phyloP scores from a whole-genome alignment of 1,140 invertebrate genomes.

The Caerostris darwini region DNA sequence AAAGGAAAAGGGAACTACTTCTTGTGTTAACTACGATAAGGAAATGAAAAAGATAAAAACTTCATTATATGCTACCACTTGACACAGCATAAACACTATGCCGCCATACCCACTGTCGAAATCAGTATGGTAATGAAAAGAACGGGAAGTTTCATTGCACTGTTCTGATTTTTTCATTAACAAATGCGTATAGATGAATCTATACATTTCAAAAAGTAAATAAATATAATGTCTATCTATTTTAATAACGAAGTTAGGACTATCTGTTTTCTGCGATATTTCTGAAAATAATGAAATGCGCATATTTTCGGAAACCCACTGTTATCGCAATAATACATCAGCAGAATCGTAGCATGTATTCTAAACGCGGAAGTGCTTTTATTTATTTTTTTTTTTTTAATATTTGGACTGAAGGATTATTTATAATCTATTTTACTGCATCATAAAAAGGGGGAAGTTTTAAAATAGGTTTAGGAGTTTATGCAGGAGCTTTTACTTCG shows the following conservation, averaged over 20 bases:
- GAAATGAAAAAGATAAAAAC: constrained; percentile 5
- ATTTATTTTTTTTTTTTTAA: not conserved
- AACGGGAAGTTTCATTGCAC: not conserved
- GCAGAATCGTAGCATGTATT: not conserved
- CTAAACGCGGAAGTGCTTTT: not conserved
- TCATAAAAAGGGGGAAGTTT: not conserved
- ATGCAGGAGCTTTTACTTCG: not conserved
- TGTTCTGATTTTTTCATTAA: not conserved
- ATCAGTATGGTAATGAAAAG: not conserved
- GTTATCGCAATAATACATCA: not conserved
- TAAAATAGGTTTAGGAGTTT: not conserved
- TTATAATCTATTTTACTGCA: constrained; percentile 22
- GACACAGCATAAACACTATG: not conserved
- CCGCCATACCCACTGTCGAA: not conserved
- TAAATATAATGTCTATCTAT: not conserved
- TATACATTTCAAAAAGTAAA: not conserved
- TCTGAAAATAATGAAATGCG: not conserved
- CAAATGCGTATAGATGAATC: too few species aligned
- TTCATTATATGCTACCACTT: not conserved
- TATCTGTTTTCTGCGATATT: not conserved
- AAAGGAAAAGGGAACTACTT: not conserved
- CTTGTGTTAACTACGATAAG: not conserved
- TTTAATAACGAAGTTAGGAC: not conserved
- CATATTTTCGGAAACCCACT: not conserved
- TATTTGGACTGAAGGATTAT: not conserved